Evolutionary conservation across 2,113 vertebrate species (phyloP), one percentile per base, ranked within the genome.

Genomic region (Tringa solitaria): DNA sequence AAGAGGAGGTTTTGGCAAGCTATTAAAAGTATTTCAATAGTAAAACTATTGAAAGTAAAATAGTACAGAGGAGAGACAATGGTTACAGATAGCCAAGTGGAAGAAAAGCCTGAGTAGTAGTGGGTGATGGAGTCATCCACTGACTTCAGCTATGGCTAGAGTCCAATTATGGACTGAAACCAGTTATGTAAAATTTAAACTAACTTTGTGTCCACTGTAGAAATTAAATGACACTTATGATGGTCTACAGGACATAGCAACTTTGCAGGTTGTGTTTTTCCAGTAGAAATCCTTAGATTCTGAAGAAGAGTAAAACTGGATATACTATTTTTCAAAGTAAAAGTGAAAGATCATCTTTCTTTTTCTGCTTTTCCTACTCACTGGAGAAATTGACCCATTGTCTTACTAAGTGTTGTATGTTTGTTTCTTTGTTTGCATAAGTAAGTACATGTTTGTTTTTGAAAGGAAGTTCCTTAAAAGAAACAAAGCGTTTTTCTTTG

Each of bases 371-470:
- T 88, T 79, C 45, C 16, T 76, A 1, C 59, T 69, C 39, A 54
- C 7, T 86, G 60, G 33, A 75, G 60, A 92, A 72, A 50, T 67
- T 89, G 72, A 84, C 69, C 76, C 16, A 22, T 6, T 92, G 76
- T 18, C 53, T 63, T 90, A 41, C 64, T 72, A 48, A 50, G 68
- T 90, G 56, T 68, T 81, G 13, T 45, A 10, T 60, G 37, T 90
- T 89, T 90, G 43, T 89, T 96, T 94, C 30, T 92, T 75, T 89
- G 64, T 88, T 94, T 89, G 43, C 11, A 1, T 74, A 78, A 92
- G n/a, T 85, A 85, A 80, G 77, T 73, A 28, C 20, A 9, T 94
- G 48, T 61, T 79, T 60, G 77, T 33, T 93, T 95, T 84, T 89
- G 53, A 75, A 93, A 79, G 54, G 69, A 93, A 79, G 37, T 69